Evolutionary conservation across 2,113 vertebrate genomes (phyloP), one percentile per base, ranked within the genome.

Genomic region (Tichodroma muraria): DNA sequence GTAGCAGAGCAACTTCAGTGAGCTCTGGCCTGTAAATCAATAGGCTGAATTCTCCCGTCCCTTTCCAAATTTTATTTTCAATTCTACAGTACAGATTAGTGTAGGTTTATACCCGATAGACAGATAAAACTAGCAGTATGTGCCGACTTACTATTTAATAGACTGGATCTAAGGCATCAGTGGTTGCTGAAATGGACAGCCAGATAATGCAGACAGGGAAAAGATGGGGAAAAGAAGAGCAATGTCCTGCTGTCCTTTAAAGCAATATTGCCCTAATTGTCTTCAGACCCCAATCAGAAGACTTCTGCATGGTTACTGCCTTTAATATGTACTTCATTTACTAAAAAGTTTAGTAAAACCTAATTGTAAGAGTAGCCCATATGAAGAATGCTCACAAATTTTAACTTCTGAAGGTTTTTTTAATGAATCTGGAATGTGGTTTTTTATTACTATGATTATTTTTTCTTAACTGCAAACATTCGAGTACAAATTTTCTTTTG

Each of bases 41-140:
- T 76, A 89, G 61, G 53, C 25, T 71, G 75, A 76, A 92, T 95
- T 95, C 53, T 89, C 75, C 88, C 49, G 56, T 22, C n/a, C 92
- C 31, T 31, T 75, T 95, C 91, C 82, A 93, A 93, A 95, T 95
- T 95, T 77, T 47, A 60, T 95, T 97, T 96, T 80, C 83, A 95
- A 13, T 89, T 85, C 90, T 82, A 73, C 53, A 50, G 64, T 19
- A 84, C 4, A 52, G 88, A 94, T 96, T 96, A 96, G 50, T 88
- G 65, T 90, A 93, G 84, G 72, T 56, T 95, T 92, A 97, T 89
- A 60, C 45, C 25, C 2, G 49, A 96, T 59, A 80, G 81, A 96
- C 72, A 95, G 96, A 94, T 94, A 88, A 83, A 85, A 80, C 49
- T 40, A 94, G 84, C 47, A 84, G 59, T 57, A 70, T 94, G 66